Conservation (phyloP, 2,888 invertebrate species). For the Ischnus inquisitorius region DNA sequence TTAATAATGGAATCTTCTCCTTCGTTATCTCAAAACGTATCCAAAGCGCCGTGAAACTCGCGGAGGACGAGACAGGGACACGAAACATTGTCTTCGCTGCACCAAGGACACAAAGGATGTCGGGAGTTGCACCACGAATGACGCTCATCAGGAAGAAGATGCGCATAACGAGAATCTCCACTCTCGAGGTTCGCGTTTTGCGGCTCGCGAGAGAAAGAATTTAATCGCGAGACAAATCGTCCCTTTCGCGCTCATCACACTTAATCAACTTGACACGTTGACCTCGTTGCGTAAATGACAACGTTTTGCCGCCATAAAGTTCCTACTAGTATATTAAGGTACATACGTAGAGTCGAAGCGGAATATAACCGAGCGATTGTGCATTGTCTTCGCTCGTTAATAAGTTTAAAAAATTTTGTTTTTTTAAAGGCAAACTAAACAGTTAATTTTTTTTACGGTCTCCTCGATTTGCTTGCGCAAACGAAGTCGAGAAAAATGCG, state of each 20-base stretch:
- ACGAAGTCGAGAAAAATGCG: background rate
- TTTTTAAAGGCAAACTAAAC: background rate
- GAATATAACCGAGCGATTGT: slow-evolving; percentile 18
- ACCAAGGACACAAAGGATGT: slow-evolving; percentile 26
- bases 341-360: slow-evolving; percentile 10
- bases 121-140: slow-evolving; percentile 12
- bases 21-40: background rate
- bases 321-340: slow-evolving; percentile 54
- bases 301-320: slow-evolving; percentile 58
- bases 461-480: background rate
- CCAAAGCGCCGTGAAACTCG: slow-evolving; percentile 5
- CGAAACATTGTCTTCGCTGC: background rate
- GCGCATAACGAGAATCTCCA: slow-evolving; percentile 16
- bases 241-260: slow-evolving; percentile 56
- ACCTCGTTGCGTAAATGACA: slow-evolving; percentile 62
- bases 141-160: slow-evolving; percentile 33
- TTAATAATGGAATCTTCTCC: slow-evolving; percentile 4
- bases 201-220: slow-evolving; percentile 29
- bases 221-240: slow-evolving; percentile 51
- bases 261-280: slow-evolving; percentile 67
- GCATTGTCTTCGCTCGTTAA: slow-evolving; percentile 54
- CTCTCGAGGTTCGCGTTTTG: background rate
- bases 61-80: slow-evolving; percentile 8
- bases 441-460: slow-evolving; percentile 2
- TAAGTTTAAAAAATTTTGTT: background rate